A percentile compares a stretch with the other conserved stretches of the same genome.
Conservation (phyloP, 1,140 invertebrate genomes). For the Sipha flava region DNA sequence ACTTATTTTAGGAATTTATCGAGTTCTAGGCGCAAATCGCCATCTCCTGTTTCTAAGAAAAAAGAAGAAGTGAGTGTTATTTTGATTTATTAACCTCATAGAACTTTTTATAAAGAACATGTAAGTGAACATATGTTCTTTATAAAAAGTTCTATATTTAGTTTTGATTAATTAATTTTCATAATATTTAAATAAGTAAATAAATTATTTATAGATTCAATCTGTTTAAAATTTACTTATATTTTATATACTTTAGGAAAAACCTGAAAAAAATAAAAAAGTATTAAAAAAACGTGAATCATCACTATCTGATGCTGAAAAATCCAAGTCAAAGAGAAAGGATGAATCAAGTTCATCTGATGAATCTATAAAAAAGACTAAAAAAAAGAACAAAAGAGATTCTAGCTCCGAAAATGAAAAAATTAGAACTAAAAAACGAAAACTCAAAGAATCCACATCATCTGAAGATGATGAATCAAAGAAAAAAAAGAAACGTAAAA, state of each 20-base stretch:
- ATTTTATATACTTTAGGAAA: not conserved
- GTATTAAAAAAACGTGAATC: not conserved
- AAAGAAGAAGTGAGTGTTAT: conserved; percentile 27
- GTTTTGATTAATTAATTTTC: no score
- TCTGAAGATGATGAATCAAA: conserved; percentile 59
- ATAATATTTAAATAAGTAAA: no score
- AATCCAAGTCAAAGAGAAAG: not conserved
- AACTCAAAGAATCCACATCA: conserved; percentile 43
- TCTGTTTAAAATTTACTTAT: not conserved
- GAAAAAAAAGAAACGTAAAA: conserved; percentile 58
- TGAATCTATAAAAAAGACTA: conserved; percentile 46
- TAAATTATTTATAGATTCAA: not conserved
- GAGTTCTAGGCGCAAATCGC: conserved; percentile 12
- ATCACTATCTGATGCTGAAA: not conserved
- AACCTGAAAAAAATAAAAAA: not conserved
- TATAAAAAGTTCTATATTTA: no score
- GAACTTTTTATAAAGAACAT: no score
- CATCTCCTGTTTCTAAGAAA: conserved; percentile 23
- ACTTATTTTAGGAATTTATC: not conserved
- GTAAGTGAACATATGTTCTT: no score
- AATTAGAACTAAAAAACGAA: conserved; percentile 46
- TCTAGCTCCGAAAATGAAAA: conserved; percentile 48
- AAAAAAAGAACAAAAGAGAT: conserved; percentile 48
- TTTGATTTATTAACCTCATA: not conserved
- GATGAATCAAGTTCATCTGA: conserved; percentile 50